Base-by-base conservation (phyloP, 1,140 invertebrate species). In the Dysdera silvatica region DNA sequence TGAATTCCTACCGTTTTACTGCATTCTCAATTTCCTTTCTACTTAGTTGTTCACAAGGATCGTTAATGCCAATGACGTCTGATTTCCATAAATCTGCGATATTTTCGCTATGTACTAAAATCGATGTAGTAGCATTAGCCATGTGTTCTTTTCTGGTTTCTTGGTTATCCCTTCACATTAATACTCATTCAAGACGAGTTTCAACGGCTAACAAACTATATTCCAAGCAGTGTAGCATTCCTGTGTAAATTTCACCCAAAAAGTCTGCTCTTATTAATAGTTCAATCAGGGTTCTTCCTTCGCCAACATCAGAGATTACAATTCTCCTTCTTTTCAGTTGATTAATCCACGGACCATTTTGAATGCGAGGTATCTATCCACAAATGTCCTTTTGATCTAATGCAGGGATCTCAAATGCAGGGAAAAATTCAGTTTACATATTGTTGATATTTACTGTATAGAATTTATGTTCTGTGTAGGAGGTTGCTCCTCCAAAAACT, bases 171-270 rank as follows among this genome's bases (percentile, higher is more conserved):
- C 18, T n/a, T n/a, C n/a, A n/a, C 35, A 45, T 61, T 6, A 61
- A 16, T 40, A 10, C 20, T 73, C 74, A 77, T 3, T 73, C 74
- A 2, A 76, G 56, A 6, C 56, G 20, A 0, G 73, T 74, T 62
- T 78, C 69, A 3, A 72, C 7, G n/a, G 71, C 73, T 16, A 71
- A 65, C 14, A 75, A 54, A 2, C 73, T 72, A 53, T 67, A 68
- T 4, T 43, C 14, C 26, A 76, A 51, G 8, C 69, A 35, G n/a
- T 54, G 10, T 18, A 61, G 68, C 24, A 62, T 55, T 20, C 71
- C 74, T 0, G 74, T 74, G 73, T 69, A 75, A 31, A 74, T 48
- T 10, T 49, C 26, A 33, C 59, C 51, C 6, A 23, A 24, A 35
- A 23, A 48, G 28, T 63, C 52, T 33, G 43, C 37, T 29, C 53